Conservation (phyloP, 2,113 vertebrate genomes). For the Bufo gargarizans region DNA sequence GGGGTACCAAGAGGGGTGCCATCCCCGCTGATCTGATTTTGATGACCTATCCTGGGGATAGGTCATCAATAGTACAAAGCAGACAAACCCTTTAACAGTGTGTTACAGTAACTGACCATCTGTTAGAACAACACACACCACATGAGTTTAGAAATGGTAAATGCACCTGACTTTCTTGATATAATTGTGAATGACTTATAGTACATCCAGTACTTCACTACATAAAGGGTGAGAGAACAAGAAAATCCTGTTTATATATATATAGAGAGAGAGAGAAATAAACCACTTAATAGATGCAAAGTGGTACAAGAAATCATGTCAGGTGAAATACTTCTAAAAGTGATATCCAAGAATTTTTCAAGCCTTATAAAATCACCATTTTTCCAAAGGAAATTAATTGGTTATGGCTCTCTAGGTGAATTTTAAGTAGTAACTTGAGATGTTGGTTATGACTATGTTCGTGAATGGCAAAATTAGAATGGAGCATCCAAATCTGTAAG, state of each 20-base stretch:
- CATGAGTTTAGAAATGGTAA: conserved; percentile 10
- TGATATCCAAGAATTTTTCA: conserved; percentile 59
- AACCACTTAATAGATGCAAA: conserved; percentile 37
- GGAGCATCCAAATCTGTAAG: conserved; percentile 56
- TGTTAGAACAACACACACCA: not conserved
- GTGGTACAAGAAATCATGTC: conserved; percentile 56
- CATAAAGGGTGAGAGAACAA: conserved; percentile 14
- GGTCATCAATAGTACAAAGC: too few species aligned
- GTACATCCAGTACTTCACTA: not conserved
- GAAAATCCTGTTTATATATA: conserved; percentile 1
- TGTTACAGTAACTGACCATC: too few species aligned
- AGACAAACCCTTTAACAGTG: too few species aligned
- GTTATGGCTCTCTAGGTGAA: conserved; percentile 56
- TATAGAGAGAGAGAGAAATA: not conserved
- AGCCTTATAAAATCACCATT: conserved; percentile 61
- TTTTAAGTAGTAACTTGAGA: conserved; percentile 60
- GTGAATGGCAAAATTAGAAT: conserved; percentile 62
- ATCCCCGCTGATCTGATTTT: too few species aligned
- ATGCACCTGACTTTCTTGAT: not conserved
- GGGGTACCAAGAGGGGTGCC: too few species aligned
- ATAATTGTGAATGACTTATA: not conserved
- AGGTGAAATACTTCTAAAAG: conserved; percentile 62
- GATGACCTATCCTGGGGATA: too few species aligned
- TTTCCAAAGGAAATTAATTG: conserved; percentile 63
- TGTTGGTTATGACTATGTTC: conserved; percentile 55